Conservation (phyloP, 2,113 vertebrate species). For the Ginglymostoma cirratum region DNA sequence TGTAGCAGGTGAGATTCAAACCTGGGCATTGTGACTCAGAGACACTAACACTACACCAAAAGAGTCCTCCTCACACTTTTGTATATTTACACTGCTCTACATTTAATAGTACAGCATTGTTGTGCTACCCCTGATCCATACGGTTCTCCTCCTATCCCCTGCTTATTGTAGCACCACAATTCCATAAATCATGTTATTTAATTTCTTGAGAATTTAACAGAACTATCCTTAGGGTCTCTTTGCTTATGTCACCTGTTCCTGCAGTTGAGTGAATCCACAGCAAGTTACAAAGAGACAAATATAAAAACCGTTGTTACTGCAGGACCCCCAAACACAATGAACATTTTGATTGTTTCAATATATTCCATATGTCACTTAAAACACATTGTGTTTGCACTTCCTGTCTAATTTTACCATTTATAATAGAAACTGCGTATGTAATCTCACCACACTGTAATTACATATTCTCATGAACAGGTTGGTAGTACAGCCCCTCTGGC, state of each 20-base stretch:
- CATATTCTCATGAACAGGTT: background rate
- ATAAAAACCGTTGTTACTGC: background rate
- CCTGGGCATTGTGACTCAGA: no score
- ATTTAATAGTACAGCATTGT: background rate
- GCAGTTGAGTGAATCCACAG: background rate
- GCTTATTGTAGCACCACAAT: background rate
- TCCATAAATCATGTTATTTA: background rate
- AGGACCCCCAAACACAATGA: background rate
- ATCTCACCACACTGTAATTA: background rate
- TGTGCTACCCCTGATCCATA: background rate
- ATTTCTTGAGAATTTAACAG: background rate
- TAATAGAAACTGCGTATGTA: background rate
- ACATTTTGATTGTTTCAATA: background rate
- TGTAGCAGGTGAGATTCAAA: no score
- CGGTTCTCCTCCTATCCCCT: background rate
- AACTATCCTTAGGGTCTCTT: background rate
- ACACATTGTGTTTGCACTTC: background rate
- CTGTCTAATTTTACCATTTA: background rate
- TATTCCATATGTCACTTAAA: background rate
- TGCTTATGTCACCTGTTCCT: background rate
- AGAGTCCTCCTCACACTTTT: background rate
- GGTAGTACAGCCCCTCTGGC: background rate
- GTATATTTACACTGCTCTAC: background rate
- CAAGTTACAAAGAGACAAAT: background rate
- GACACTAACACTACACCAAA: no score